These are phyloP conservation scores for Ceraclea dissimilis DNA, from an alignment of 2,888 invertebrate species.

Conservation along the genomic window DNA sequence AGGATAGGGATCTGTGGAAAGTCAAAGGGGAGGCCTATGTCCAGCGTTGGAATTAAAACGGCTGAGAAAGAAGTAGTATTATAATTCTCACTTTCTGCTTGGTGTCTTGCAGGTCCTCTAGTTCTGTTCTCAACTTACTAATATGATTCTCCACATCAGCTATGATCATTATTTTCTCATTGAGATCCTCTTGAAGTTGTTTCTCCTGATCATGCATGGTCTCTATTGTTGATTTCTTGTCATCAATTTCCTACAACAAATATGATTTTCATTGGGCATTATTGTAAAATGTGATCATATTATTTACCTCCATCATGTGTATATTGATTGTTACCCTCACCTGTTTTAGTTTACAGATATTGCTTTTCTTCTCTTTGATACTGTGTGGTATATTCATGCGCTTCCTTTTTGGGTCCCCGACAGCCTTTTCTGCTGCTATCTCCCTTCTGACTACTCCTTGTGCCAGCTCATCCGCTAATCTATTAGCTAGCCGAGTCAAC, in stretches of 20 bases:
- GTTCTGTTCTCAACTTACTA: constrained; percentile 36
- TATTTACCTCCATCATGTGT: neutral
- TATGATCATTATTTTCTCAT: constrained; percentile 32
- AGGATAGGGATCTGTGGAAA: too few relatives aligned
- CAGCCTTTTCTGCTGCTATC: constrained; percentile 37
- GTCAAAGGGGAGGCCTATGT: too few relatives aligned
- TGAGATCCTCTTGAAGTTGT: constrained; percentile 34
- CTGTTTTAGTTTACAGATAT: constrained; percentile 30
- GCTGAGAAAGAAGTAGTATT: too few relatives aligned
- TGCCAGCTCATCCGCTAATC: constrained; percentile 41
- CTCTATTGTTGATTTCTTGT: constrained; percentile 18
- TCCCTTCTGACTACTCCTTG: constrained; percentile 41
- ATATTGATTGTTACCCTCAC: constrained; percentile 28
- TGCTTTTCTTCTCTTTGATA: constrained; percentile 38
- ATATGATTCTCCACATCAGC: constrained; percentile 38
- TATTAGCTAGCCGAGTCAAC: constrained; percentile 30
- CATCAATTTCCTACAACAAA: constrained; percentile 20
- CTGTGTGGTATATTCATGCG: constrained; percentile 29
- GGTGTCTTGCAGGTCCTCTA: constrained; percentile 34
- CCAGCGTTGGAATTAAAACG: too few relatives aligned
- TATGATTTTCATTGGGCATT: neutral
- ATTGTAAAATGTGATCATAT: neutral
- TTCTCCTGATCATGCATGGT: constrained; percentile 35
- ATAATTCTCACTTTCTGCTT: constrained; percentile 38
- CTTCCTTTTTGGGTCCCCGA: constrained; percentile 21